Evolutionary conservation across 2,888 invertebrate genomes (phyloP).

Genomic region (Andrena minutula): DNA sequence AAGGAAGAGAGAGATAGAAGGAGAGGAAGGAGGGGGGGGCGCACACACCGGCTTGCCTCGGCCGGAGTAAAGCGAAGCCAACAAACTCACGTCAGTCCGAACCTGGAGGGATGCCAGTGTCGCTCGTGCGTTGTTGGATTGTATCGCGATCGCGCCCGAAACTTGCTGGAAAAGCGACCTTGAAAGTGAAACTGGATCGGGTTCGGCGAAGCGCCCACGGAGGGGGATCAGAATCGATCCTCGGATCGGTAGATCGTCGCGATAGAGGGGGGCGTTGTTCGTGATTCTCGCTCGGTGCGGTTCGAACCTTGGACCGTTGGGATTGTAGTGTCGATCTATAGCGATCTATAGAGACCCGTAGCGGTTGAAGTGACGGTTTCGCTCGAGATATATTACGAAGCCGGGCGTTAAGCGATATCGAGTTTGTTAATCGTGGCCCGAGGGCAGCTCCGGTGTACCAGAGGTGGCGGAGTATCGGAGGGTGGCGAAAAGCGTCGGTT

Average conservation of each 20-base stretch:
- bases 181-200: constrained; percentile 27
- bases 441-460: background rate
- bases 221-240: background rate
- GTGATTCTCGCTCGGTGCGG: too few species aligned
- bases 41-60: constrained; percentile 69
- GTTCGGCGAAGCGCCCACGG: background rate
- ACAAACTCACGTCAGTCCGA: constrained; percentile 83
- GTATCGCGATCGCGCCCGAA: constrained; percentile 19
- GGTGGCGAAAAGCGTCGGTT: constrained; percentile 40
- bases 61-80: constrained; percentile 82
- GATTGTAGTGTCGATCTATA: too few species aligned
- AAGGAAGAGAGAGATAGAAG: constrained; percentile 14
- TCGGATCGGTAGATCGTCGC: background rate
- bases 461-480: background rate
- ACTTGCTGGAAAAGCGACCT: background rate
- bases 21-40: constrained; percentile 55
- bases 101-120: constrained; percentile 79
- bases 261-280: too few species aligned
- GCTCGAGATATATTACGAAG: too few species aligned
- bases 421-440: background rate
- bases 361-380: too few species aligned
- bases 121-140: constrained; percentile 65
- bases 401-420: background rate
- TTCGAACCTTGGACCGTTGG: too few species aligned
- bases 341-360: too few species aligned